Conservation (phyloP, 2,113 vertebrate genomes). For the Typhlomys cinereus region DNA sequence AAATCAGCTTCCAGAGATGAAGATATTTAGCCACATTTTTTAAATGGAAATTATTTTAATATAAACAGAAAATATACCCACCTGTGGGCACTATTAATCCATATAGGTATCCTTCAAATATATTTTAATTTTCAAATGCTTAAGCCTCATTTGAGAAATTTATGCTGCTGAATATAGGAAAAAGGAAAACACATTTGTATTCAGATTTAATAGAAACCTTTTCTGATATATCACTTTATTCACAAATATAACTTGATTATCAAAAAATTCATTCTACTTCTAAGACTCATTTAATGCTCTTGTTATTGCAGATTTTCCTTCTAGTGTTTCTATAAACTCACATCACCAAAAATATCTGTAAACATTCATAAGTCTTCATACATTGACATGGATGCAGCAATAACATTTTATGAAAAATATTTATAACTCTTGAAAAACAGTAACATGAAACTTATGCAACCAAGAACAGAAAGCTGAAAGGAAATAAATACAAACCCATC, state of each 20-base stretch:
- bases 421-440: background rate
- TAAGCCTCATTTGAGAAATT: background rate
- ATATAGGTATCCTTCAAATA: background rate
- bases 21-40: background rate
- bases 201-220: background rate
- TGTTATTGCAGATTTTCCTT: background rate
- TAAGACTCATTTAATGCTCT: background rate
- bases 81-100: no score
- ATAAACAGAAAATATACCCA: background rate
- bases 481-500: background rate
- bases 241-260: background rate
- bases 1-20: background rate
- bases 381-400: background rate
- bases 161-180: background rate
- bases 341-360: background rate
- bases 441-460: background rate
- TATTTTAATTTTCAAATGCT: background rate
- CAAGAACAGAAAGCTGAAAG: background rate
- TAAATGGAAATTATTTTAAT: slow-evolving; percentile 21
- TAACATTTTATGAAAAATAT: background rate
- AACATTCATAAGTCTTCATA: background rate
- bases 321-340: background rate
- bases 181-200: background rate
- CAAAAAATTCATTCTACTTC: background rate
- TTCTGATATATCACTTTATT: background rate